These are phyloP conservation scores for Cephus runcator DNA, from an alignment of 2,888 invertebrate genomes.

Conservation along the genomic window DNA sequence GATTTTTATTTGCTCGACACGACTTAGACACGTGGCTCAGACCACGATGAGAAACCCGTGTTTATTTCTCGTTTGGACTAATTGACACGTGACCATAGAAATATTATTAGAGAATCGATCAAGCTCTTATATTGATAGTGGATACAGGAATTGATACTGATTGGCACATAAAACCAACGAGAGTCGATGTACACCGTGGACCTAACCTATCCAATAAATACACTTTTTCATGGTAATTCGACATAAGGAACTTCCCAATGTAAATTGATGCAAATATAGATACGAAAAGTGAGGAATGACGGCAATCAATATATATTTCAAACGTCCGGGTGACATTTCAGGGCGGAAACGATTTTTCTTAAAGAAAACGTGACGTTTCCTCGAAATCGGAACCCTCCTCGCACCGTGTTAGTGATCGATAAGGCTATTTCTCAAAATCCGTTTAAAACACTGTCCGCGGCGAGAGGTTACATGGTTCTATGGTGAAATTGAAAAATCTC, in stretches of 20 bases:
- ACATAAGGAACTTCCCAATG: neutral
- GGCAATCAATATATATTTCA: neutral
- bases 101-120: slow-evolving; percentile 4
- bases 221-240: neutral
- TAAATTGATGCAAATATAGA: neutral
- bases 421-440: slow-evolving; percentile 12
- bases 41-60: slow-evolving; percentile 14
- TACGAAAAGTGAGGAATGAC: neutral
- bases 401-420: neutral
- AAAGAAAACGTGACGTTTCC: neutral
- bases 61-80: slow-evolving; percentile 44
- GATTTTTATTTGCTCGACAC: slow-evolving; percentile 17
- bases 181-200: neutral
- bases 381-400: neutral
- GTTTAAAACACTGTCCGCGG: slow-evolving; percentile 1
- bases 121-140: neutral
- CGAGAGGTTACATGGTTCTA: neutral
- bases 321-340: neutral
- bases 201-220: neutral
- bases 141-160: neutral
- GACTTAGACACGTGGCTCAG: slow-evolving; percentile 23
- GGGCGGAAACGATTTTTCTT: neutral
- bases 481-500: slow-evolving; percentile 27
- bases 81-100: slow-evolving; percentile 48
- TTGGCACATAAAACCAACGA: neutral